These are phyloP conservation scores for Papilio machaon DNA, from an alignment of 1,140 invertebrate species.

Conservation along the genomic window DNA sequence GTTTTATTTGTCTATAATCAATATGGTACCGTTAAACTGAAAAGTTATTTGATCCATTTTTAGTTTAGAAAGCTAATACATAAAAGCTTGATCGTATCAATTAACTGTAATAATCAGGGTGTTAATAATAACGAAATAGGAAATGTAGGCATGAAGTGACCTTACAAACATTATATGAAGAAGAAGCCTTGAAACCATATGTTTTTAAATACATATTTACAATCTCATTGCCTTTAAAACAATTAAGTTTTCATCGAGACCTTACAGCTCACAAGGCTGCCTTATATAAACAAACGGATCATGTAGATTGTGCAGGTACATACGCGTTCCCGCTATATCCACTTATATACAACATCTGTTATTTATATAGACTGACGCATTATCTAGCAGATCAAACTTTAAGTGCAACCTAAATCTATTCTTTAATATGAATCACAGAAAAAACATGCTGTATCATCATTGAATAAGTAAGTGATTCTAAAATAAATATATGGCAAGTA, in stretches of 20 bases:
- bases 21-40: not conserved
- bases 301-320: constrained; percentile 21
- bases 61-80: not conserved
- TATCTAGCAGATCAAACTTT: not conserved
- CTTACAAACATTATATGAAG: not conserved
- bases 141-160: not conserved
- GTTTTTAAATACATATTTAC: constrained; percentile 8
- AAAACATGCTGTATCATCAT: not conserved
- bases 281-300: constrained; percentile 17
- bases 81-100: not conserved
- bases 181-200: constrained; percentile 25
- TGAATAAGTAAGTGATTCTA: constrained; percentile 39
- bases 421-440: not conserved
- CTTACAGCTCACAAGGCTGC: constrained; percentile 28
- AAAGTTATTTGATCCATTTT: not conserved
- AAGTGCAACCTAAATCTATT: not conserved
- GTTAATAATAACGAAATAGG: not conserved
- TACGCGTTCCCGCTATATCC: not conserved
- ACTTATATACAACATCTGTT: constrained; percentile 5
- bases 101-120: not conserved
- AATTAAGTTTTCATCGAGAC: constrained; percentile 26
- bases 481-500: not conserved
- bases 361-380: constrained; percentile 1
- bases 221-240: constrained; percentile 30
- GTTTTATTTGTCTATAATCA: not conserved